A percentile compares a stretch with the other conserved stretches of the same genome.
Evolutionary conservation across 2,113 vertebrate species (phyloP).

Genomic region (Albula glossodonta): DNA sequence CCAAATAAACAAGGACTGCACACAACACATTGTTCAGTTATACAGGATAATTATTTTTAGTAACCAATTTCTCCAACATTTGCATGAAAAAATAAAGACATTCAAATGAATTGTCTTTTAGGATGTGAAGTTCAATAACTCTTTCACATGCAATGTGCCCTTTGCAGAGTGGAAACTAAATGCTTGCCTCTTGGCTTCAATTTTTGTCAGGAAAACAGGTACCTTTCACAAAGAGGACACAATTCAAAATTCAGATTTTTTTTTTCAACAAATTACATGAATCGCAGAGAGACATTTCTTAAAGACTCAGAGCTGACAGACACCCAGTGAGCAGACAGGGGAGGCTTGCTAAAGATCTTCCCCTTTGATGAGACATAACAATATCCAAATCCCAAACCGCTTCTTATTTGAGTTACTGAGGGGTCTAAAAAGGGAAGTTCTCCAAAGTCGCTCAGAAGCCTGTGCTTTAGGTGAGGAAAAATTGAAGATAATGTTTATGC

Average conservation of each 20-base stretch:
- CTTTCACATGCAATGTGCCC: neutral
- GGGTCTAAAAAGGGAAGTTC: conserved; percentile 72
- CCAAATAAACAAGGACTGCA: neutral
- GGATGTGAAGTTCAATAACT: neutral
- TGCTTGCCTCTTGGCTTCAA: conserved; percentile 7
- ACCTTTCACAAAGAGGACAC: conserved; percentile 39
- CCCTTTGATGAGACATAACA: conserved; percentile 77
- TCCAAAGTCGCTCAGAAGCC: conserved; percentile 76
- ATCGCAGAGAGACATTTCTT: conserved; percentile 62
- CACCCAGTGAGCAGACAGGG: conserved; percentile 62
- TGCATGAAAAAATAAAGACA: neutral
- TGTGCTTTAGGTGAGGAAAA: conserved; percentile 70
- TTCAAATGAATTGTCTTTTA: neutral
- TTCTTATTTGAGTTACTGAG: conserved; percentile 78
- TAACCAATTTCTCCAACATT: conserved; percentile 13
- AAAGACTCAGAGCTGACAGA: conserved; percentile 71
- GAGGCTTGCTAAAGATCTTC: conserved; percentile 65
- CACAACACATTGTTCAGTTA: neutral
- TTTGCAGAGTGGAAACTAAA: conserved; percentile 29
- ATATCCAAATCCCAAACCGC: conserved; percentile 76
- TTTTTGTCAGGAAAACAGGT: conserved; percentile 34
- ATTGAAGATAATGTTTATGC: conserved; percentile 76
- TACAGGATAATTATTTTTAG: conserved; percentile 14
- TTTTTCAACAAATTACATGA: conserved; percentile 66
- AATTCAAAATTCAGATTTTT: conserved; percentile 43